A percentile compares a stretch with the other conserved stretches of the same genome.
These are phyloP conservation scores for Aplysina aerophoba DNA, from an alignment of 37 sponge, comb jelly and placozoan species.

Conservation along the genomic window DNA sequence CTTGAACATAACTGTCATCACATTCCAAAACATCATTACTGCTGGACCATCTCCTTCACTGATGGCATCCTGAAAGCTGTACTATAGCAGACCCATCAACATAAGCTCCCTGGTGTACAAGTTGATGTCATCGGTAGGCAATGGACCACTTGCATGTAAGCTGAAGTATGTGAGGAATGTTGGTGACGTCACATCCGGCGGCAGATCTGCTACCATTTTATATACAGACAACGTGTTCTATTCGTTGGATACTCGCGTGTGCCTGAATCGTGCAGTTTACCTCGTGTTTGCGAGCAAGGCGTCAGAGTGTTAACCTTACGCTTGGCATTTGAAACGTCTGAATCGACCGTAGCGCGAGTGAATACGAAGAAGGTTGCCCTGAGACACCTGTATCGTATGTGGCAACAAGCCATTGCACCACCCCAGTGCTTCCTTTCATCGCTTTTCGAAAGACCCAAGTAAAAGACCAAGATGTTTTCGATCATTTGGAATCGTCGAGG, in stretches of 20 bases:
- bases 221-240: neutral
- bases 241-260: neutral
- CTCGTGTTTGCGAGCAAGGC: neutral
- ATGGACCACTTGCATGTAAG: neutral
- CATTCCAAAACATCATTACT: constrained; percentile 20
- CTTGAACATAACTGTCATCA: constrained; percentile 13
- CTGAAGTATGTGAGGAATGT: neutral
- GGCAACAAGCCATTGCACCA: constrained; percentile 30
- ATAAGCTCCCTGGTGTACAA: constrained; percentile 13
- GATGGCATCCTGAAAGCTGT: constrained; percentile 26
- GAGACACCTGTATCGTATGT: constrained; percentile 35
- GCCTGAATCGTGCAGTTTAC: neutral
- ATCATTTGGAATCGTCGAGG: constrained; percentile 10
- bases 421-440: neutral
- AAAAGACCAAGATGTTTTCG: constrained; percentile 21
- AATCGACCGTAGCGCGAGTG: neutral
- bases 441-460: too few species aligned
- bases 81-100: constrained; percentile 23
- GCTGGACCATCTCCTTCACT: constrained; percentile 30
- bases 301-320: neutral
- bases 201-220: too few species aligned
- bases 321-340: neutral
- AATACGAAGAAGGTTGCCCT: neutral
- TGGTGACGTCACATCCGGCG: neutral
- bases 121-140: neutral